A percentile compares a stretch with the other conserved stretches of the same genome.
phyloP scores from a whole-genome alignment of 2,888 invertebrate species.

The Amaurobius ferox region DNA sequence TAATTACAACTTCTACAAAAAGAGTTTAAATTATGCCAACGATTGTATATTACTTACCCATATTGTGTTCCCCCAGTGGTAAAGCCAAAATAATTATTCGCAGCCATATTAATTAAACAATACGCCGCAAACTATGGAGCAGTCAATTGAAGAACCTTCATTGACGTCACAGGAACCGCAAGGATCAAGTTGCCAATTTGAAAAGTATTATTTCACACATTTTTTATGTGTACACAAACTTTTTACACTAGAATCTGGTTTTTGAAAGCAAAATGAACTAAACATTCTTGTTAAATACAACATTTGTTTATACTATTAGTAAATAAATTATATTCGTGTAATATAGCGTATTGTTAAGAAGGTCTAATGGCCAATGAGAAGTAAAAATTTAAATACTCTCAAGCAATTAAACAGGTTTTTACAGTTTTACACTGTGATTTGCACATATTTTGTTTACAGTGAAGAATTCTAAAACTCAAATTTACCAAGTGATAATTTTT shows the following conservation, averaged over 20 bases:
- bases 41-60: constrained; percentile 79
- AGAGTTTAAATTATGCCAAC: neutral
- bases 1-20: neutral
- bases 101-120: constrained; percentile 58
- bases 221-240: no score
- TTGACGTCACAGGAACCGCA: constrained; percentile 18
- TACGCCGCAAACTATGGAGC: constrained; percentile 54
- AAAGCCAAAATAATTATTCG: constrained; percentile 97
- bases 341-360: neutral
- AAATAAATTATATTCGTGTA: no score
- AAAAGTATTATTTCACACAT: neutral
- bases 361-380: neutral
- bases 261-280: no score
- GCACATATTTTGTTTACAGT: no score
- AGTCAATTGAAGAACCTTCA: constrained; percentile 22
- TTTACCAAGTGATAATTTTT: no score
- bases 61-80: constrained; percentile 95
- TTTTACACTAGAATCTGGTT: no score
- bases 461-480: no score
- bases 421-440: no score
- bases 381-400: neutral
- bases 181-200: neutral
- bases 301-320: no score
- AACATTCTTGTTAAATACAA: no score
- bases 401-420: constrained; percentile 18